A percentile compares a stretch with the other conserved stretches of the same genome.
Evolutionary conservation across 2,113 vertebrate species (phyloP).

Genomic region (Neotragus pygmaeus): DNA sequence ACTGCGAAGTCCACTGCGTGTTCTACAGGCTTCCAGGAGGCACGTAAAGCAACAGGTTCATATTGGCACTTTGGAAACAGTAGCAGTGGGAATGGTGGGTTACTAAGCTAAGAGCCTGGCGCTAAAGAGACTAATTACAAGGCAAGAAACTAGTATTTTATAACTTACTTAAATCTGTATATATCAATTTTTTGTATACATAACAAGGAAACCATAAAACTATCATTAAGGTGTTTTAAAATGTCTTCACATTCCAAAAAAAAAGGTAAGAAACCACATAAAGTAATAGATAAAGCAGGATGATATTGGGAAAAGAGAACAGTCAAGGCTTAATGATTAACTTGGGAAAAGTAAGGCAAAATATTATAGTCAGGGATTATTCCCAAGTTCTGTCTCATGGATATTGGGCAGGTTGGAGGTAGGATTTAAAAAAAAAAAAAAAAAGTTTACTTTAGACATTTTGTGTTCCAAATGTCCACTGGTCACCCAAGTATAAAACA

Average conservation of each 20-base stretch:
- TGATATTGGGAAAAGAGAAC: neutral
- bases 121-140: neutral
- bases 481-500: neutral
- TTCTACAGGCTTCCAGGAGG: neutral
- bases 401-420: neutral
- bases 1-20: too few relatives aligned
- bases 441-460: neutral
- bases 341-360: neutral
- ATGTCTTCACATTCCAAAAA: neutral
- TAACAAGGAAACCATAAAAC: neutral
- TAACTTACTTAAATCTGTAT: neutral
- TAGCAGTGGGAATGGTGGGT: neutral
- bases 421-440: neutral
- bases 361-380: neutral
- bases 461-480: neutral
- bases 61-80: neutral
- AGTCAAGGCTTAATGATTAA: neutral
- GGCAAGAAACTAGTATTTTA: neutral
- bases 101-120: neutral
- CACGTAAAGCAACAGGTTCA: neutral
- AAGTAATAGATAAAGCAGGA: neutral
- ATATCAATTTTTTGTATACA: neutral
- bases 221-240: neutral
- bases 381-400: neutral
- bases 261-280: neutral